phyloP scores from a whole-genome alignment of 2,797 vertebrate genomes.

The Balearica regulorum region DNA sequence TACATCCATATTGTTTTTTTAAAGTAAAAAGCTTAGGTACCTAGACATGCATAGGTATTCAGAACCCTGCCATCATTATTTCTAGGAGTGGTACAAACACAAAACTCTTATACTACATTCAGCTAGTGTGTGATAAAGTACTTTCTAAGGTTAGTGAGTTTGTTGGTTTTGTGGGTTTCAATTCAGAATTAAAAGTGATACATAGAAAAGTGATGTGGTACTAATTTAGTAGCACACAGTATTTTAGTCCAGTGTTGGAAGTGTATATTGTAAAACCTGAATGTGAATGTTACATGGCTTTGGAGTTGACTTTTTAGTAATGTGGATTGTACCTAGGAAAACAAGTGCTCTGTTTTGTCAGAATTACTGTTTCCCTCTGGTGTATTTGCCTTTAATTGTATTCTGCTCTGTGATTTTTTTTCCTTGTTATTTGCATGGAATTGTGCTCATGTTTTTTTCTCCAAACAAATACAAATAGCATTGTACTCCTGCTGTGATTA shows the following conservation, averaged over 20 bases:
- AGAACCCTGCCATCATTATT: neutral
- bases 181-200: neutral
- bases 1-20: neutral
- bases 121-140: neutral
- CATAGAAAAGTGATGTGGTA: neutral
- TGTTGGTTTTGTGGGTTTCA: neutral
- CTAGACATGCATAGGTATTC: neutral
- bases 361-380: neutral
- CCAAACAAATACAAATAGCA: neutral
- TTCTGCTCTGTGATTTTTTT: neutral
- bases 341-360: neutral
- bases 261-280: neutral
- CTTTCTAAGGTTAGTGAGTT: neutral
- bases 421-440: neutral
- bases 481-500: slow-evolving; percentile 20
- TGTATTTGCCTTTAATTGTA: neutral
- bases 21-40: neutral
- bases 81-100: neutral
- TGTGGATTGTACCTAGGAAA: neutral
- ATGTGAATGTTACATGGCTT: neutral
- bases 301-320: neutral
- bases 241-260: neutral
- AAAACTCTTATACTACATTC: neutral
- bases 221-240: neutral
- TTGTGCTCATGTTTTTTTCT: neutral